These are phyloP conservation scores for Hecatera dysodea DNA, from an alignment of 2,888 invertebrate species.

Conservation along the genomic window DNA sequence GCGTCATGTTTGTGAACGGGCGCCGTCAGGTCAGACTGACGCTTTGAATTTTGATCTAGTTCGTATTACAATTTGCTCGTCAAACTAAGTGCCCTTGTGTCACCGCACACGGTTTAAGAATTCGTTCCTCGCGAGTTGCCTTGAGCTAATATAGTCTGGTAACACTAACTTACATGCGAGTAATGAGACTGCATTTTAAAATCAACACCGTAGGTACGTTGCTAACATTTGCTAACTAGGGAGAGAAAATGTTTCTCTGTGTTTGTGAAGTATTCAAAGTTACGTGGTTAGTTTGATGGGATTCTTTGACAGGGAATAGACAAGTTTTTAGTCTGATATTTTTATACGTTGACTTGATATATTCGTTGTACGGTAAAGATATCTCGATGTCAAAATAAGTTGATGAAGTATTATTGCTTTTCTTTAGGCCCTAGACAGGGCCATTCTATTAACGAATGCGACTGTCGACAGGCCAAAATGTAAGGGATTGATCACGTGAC, in stretches of 20 bases:
- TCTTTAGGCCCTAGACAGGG: no score
- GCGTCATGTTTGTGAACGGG: no score
- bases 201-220: constrained; percentile 48
- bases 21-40: no score
- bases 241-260: constrained; percentile 38
- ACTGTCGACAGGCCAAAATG: no score
- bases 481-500: no score
- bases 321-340: neutral
- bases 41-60: no score
- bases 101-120: constrained; percentile 62
- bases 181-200: constrained; percentile 67
- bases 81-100: constrained; percentile 34
- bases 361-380: no score
- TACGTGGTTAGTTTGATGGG: constrained; percentile 12
- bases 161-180: constrained; percentile 64
- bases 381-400: no score
- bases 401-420: no score
- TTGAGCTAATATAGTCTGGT: constrained; percentile 61
- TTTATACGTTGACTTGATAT: neutral
- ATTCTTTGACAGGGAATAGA: neutral
- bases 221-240: constrained; percentile 14
- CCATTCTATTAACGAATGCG: no score
- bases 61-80: neutral
- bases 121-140: constrained; percentile 67
- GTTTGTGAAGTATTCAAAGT: constrained; percentile 30